Base-by-base conservation (phyloP, 2,888 invertebrate species). In the Erannis defoliaria region DNA sequence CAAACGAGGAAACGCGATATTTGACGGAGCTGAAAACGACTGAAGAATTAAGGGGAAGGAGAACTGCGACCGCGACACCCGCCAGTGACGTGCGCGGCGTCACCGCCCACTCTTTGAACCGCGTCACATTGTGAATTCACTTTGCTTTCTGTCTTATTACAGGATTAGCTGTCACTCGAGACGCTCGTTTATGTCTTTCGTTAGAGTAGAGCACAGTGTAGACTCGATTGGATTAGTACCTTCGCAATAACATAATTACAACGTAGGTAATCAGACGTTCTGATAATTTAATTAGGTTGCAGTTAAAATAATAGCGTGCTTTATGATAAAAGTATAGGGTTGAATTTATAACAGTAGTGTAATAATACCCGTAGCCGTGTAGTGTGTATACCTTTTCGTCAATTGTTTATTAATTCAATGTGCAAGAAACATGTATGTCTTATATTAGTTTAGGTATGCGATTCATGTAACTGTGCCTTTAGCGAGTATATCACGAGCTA, bases 391-490 rank as follows among this genome's bases (percentile, higher is more conserved):
- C 23, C 35, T 58, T 46, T 26, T 62, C 64, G 67, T 46, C 49
- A 29, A n/a, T 19, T 45, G 43, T 21, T 86, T 80, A 81, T 73
- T 80, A 81, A 87, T 85, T 78, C 79, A 82, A 70, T 87, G 88
- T 86, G 88, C 87, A 90, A 82, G 81, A 82, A 86, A 86, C 89
- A 90, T 85, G 88, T 86, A 88, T 80, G 76, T 70, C 78, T 37
- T 84, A 85, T 85, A 86, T 81, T 83, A 87, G n/a, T n/a, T n/a
- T n/a, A 84, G 84, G 86, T 88, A 87, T 81, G 85, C 90, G 89
- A 89, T 90, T 91, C 89, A 90, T 90, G 89, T 90, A 89, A 89
- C 89, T 88, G 86, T 86, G 86, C 89, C 90, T 88, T 89, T 89
- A 88, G 87, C 85, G 78, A 87, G 90, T 89, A 85, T 89, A 89